These are phyloP conservation scores for Lerema accius DNA, from an alignment of 1,140 invertebrate species.

Conservation along the genomic window DNA sequence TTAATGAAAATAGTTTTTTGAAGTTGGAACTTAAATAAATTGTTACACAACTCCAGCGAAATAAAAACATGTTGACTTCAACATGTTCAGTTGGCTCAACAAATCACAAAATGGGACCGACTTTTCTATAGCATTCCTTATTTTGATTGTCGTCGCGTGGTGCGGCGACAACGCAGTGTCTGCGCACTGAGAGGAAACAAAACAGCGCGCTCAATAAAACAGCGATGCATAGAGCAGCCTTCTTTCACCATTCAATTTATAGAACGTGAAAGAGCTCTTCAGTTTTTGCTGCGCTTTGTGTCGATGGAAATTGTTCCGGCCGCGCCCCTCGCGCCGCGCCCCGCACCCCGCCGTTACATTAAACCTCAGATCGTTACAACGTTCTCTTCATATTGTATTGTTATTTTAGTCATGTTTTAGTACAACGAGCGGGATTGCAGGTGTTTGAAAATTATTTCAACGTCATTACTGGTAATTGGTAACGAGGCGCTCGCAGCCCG, in stretches of 20 bases:
- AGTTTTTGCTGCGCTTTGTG: conserved; percentile 10
- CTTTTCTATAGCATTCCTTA: conserved; percentile 14
- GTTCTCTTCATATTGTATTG: neutral
- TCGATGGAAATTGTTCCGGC: conserved; percentile 5
- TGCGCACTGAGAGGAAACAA: conserved; percentile 21
- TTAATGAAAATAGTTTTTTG: no score
- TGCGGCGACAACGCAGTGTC: conserved; percentile 8
- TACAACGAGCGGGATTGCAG: no score
- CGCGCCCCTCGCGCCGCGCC: no score
- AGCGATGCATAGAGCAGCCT: conserved; percentile 14
- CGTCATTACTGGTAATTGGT: no score
- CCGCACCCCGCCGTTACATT: neutral
- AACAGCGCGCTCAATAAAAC: conserved; percentile 28
- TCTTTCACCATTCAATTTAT: conserved; percentile 22
- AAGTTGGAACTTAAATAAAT: no score
- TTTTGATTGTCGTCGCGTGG: conserved; percentile 17
- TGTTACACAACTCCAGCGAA: no score
- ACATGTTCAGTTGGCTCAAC: neutral
- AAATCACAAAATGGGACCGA: neutral
- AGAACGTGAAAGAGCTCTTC: conserved; percentile 18
- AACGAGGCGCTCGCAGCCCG: no score
- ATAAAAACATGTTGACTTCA: no score
- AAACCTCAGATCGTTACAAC: neutral
- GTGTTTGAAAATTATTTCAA: no score
- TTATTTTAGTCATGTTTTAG: neutral